phyloP scores from a whole-genome alignment of 2,113 vertebrate species.

The Pseudorasbora parva region DNA sequence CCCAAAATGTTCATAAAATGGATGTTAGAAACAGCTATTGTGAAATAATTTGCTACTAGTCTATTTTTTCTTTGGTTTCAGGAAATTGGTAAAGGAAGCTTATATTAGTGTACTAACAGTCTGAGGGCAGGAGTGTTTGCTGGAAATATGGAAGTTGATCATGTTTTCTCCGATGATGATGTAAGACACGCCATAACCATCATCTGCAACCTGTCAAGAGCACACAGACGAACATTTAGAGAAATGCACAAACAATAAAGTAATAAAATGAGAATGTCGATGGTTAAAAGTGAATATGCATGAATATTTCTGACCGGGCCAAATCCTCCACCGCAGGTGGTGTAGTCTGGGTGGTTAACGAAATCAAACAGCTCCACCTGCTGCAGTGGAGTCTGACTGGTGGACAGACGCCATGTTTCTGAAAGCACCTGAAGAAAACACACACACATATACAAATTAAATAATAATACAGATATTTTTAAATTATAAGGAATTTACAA shows the following conservation, averaged over 20 bases:
- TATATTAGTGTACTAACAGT: constrained; percentile 76
- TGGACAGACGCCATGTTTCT: constrained; percentile 86
- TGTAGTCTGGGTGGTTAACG: constrained; percentile 83
- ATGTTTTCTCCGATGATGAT: constrained; percentile 80
- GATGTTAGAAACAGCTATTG: too few relatives aligned
- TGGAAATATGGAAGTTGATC: constrained; percentile 89
- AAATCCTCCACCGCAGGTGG: constrained; percentile 89
- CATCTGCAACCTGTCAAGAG: constrained; percentile 81
- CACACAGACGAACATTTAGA: neutral
- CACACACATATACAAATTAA: neutral
- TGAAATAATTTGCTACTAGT: too few relatives aligned
- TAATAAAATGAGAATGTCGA: neutral
- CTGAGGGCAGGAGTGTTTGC: constrained; percentile 84
- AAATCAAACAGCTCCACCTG: constrained; percentile 85
- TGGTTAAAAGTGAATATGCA: neutral
- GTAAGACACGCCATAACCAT: constrained; percentile 90
- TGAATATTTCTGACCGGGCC: constrained; percentile 82
- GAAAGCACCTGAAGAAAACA: constrained; percentile 79
- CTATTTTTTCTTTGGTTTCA: neutral
- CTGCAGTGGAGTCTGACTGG: constrained; percentile 88
- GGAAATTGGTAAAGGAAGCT: neutral
- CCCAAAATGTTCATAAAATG: too few relatives aligned
- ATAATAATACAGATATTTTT: neutral
- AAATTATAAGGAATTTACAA: too few relatives aligned
- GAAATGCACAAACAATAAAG: neutral